Base-by-base conservation (phyloP, 2,113 vertebrate species). In the Pachycephala philippinensis region DNA sequence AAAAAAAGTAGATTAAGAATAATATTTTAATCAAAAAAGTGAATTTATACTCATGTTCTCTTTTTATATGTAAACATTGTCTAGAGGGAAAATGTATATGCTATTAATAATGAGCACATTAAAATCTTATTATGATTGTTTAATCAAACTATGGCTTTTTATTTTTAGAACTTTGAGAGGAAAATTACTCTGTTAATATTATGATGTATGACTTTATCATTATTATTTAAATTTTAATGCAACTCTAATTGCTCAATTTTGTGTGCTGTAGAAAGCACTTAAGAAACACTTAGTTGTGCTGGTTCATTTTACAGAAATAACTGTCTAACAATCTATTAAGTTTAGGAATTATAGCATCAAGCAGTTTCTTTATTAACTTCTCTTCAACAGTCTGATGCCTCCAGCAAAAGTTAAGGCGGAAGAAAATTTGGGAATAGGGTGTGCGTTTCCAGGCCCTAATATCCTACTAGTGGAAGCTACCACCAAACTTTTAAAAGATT, bases 171-270 rank as follows among this genome's bases (percentile, higher is more conserved):
- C 21, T 95, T 94, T 53, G 37, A 74, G 78, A 91, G 84, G 85
- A 83, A 91, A 97, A 97, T 88, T 92, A 89, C 52, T 91, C 77
- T 95, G 64, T 93, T 98, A 96, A 96, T 96, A 97, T 96, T 89
- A 95, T 93, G 95, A 97, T 97, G 24, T 89, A 95, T 92, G 59
- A 49, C 79, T 95, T 96, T 82, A 97, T 95, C 84, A 72, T 85
- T 93, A 96, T 95, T 96, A 97, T 90, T 97, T 97, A 95, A 93
- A 96, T 95, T 96, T 97, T 92, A 97, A 96, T 94, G 87, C 27
- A 93, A 90, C 33, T 66, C 80, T 97, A 96, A 96, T 96, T 96
- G 95, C 82, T 97, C 89, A 86, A 76, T 97, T 97, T 97, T 82
- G 79, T 82, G 57, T 95, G 84, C 91, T 91, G 64, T 70, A 95